Evolutionary conservation across 2,113 vertebrate genomes (phyloP), one percentile per base, ranked within the genome.

Genomic region (Dascyllus trimaculatus): DNA sequence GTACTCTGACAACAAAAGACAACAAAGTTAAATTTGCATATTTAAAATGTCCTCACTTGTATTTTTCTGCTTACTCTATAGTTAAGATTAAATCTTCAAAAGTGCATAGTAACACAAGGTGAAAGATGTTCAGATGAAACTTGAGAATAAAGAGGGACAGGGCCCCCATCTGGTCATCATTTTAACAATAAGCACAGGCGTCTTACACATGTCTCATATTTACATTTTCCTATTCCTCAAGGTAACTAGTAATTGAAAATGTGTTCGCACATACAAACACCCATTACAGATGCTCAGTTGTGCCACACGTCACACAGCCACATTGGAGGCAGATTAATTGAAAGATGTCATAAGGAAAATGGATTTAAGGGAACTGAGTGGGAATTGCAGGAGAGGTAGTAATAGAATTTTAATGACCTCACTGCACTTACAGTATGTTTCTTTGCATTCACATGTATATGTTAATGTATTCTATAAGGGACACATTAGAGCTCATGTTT

Each of bases 291-390:
- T 35, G 14, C 35, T 32, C n/a, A 49, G 1, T 3, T n/a, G 48
- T 51, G 19, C 5, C 17, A 71, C 8, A 52, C 68, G 7, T 38
- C 21, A 49, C 35, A 18, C 51, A 68, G 24, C 58, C 1, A 38
- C 22, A 58, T 24, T 19, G 49, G 19, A 11, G 43, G 29, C 59
- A 69, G 57, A 69, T 68, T 78, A 80, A 67, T 66, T 69, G 51
- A 77, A 83, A 83, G 29, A 61, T 71, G 61, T 64, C 45, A 73
- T 40, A 46, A 82, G 71, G 65, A 66, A 78, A 88, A 88, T 66
- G 48, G 54, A 82, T 78, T 71, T 68, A 10, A 53, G 46, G 35
- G 59, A 73, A 61, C 18, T 35, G 21, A 58, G 40, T 80, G 71
- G 40, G 25, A 51, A 63, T 24, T 43, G 61, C 21, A 69, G 14